Conservation (phyloP, 2,888 invertebrate species). For the Tachina fera region DNA sequence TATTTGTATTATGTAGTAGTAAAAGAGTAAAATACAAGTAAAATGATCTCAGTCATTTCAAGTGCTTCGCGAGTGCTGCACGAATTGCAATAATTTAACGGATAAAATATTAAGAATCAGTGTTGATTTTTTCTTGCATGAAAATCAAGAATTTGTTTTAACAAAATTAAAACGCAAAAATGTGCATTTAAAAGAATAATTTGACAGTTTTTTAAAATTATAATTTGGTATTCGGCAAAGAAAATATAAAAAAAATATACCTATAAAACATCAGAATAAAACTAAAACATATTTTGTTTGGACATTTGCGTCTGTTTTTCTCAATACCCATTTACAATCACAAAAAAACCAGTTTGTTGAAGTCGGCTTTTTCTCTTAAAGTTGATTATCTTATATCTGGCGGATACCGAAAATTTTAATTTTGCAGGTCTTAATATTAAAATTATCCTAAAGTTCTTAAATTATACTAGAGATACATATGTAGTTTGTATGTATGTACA, state of each 20-base stretch:
- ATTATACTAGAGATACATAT: not conserved
- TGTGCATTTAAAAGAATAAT: slow-evolving; percentile 7
- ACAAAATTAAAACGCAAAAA: slow-evolving; percentile 54
- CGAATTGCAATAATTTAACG: slow-evolving; percentile 55
- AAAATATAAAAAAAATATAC: slow-evolving; percentile 23
- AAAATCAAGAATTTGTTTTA: slow-evolving; percentile 25
- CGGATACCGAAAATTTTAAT: slow-evolving; percentile 1
- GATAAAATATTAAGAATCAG: slow-evolving; percentile 23
- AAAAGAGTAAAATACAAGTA: slow-evolving; percentile 41
- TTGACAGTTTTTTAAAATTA: slow-evolving; percentile 16
- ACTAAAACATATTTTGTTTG: slow-evolving; percentile 19
- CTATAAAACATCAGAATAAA: slow-evolving; percentile 9
- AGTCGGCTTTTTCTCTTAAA: not conserved
- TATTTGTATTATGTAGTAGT: slow-evolving; percentile 36
- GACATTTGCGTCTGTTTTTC: not conserved
- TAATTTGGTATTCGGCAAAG: slow-evolving; percentile 12
- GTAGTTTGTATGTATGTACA: not conserved
- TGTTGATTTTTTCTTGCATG: not conserved
- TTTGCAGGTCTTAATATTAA: slow-evolving; percentile 14
- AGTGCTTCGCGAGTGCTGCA: slow-evolving; percentile 69
- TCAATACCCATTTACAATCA: slow-evolving; percentile 38
- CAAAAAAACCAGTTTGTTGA: slow-evolving; percentile 55
- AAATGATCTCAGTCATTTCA: slow-evolving; percentile 72
- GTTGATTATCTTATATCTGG: not conserved
- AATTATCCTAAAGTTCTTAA: not conserved